Conservation (phyloP, 2,888 invertebrate species). For the Chironomus riparius region DNA sequence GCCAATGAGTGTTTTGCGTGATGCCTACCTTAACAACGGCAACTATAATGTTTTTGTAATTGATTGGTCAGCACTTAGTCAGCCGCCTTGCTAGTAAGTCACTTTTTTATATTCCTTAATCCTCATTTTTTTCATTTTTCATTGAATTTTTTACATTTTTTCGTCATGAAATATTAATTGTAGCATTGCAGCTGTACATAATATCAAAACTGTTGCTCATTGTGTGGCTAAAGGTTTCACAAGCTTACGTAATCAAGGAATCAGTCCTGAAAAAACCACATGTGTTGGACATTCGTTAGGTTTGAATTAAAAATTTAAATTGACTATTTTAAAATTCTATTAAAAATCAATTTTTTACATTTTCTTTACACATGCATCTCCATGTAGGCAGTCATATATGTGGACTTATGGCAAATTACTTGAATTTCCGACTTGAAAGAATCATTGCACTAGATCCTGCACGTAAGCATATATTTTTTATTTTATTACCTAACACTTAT, state of each 20-base stretch:
- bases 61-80: conserved; percentile 65
- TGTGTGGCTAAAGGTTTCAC: conserved; percentile 59
- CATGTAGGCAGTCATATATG: conserved; percentile 55
- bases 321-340: conserved; percentile 21
- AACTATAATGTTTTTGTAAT: conserved; percentile 68
- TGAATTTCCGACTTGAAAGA: conserved; percentile 61
- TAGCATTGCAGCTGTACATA: conserved; percentile 67
- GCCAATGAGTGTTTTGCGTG: conserved; percentile 62
- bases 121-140: not conserved
- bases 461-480: not conserved
- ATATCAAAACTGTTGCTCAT: conserved; percentile 59
- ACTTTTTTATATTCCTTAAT: conserved; percentile 34
- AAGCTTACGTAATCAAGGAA: conserved; percentile 53
- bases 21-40: conserved; percentile 64
- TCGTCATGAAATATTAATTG: conserved; percentile 40
- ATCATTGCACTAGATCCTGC: conserved; percentile 51
- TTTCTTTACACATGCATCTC: too few relatives aligned
- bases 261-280: conserved; percentile 55
- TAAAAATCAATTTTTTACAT: not conserved
- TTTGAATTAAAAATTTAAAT: not conserved
- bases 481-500: not conserved
- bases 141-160: conserved; percentile 44
- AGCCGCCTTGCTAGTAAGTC: conserved; percentile 49
- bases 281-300: conserved; percentile 62
- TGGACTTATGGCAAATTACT: conserved; percentile 62